These are phyloP conservation scores for Bufo gargarizans DNA, from an alignment of 2,113 vertebrate species.

Conservation along the genomic window DNA sequence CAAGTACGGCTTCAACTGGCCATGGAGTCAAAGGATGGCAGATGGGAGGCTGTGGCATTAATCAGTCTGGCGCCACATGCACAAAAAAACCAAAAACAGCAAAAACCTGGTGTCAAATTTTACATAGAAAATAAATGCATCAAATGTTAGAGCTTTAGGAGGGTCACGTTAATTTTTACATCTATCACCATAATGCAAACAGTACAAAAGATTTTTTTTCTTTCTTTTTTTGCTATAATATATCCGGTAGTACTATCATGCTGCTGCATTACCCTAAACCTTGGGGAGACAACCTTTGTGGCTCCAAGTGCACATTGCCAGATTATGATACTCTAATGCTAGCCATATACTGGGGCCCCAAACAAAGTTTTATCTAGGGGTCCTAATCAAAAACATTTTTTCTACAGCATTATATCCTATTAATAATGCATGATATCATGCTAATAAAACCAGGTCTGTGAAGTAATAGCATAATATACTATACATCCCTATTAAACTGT, in stretches of 20 bases:
- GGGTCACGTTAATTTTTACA: not conserved
- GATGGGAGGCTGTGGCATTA: not conserved
- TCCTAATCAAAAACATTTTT: no score
- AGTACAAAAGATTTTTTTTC: not conserved
- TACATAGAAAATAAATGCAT: not conserved
- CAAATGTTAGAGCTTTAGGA: not conserved
- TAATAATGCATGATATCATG: no score
- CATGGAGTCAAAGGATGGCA: constrained; percentile 8
- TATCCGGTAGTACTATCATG: no score
- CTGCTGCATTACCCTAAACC: no score
- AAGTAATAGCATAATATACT: no score
- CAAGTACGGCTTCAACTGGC: not conserved
- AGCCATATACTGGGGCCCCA: not conserved
- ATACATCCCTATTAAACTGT: no score
- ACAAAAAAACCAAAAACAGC: not conserved
- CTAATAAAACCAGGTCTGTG: no score
- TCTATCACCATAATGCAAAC: not conserved
- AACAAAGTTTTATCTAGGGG: no score
- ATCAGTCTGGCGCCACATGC: constrained; percentile 12
- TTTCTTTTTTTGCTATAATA: no score
- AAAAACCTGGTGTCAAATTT: constrained; percentile 11
- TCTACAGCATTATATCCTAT: no score
- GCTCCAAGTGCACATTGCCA: not conserved
- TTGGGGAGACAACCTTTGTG: no score
- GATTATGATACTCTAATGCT: not conserved